Evolutionary conservation across 2,888 invertebrate genomes (phyloP), one percentile per base, ranked within the genome.

Genomic region (Bugula neritina): DNA sequence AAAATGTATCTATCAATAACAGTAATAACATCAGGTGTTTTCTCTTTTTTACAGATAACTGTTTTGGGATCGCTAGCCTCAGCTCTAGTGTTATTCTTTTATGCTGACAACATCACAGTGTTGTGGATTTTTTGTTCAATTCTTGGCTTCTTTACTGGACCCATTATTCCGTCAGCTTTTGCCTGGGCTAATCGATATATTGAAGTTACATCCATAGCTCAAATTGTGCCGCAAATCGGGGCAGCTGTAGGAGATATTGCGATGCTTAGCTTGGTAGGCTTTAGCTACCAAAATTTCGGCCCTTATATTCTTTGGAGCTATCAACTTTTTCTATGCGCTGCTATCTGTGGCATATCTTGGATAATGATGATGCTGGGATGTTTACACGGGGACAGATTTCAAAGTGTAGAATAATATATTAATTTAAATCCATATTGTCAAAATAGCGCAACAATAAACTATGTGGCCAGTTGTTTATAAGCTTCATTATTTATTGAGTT

Each of bases 131-230:
- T 78, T 21, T 73, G 75, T 0, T 73, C 72, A 55, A 72, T 75
- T 0, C 70, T 78, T 25, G 79, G 75, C 3, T 72, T 77, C 29
- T 78, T 77, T 71, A 74, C 76, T 17, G 76, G 77, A 0, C 77
- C 76, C 0, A 72, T 76, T 17, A 78, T 78, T 58, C 79, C 79
- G 0, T 74, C 76, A 10, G 77, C 77, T 17, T 76, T 78, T 5
- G 76, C 77, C 0, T 79, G 79, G 79, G 76, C 75, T 0, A 77
- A 79, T 58, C 76, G 69, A 52, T 76, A 78, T 57, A 71, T 78
- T 2, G 73, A 76, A 27, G 76, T 79, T 75, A 78, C 78, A 3
- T 77, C 78, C 3, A 73, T 76, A 54, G 77, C 75, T 1, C 76
- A 78, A 13, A 77, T 76, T 5, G 5, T 23, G 13, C 57, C 57